Percentiles rank a stretch among this genome's conserved stretches.
phyloP scores from a whole-genome alignment of 2,888 invertebrate species.

The Euzophera pinguis region DNA sequence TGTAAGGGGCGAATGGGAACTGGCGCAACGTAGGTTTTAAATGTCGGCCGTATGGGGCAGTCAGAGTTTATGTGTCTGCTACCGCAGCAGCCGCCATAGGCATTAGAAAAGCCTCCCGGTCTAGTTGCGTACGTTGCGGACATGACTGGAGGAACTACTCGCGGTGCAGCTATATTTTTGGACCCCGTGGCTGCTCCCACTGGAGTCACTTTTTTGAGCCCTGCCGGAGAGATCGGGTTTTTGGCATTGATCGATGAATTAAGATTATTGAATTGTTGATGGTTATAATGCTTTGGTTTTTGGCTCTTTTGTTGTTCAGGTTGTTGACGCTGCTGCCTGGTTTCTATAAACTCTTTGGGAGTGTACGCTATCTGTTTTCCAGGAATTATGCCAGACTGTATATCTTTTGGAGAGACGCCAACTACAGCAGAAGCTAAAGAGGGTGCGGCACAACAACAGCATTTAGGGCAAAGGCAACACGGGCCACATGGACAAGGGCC shows the following conservation, averaged over 20 bases:
- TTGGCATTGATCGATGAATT: not conserved
- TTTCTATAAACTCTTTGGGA: not conserved
- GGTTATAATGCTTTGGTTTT: too few species aligned
- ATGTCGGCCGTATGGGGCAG: not conserved
- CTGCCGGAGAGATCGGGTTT: not conserved
- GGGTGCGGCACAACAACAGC: not conserved
- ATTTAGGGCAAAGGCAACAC: slow-evolving; percentile 20
- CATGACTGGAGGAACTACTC: not conserved
- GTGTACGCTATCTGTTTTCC: not conserved
- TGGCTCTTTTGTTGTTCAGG: not conserved
- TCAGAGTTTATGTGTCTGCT: slow-evolving; percentile 1
- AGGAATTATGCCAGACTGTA: not conserved
- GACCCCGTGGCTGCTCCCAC: slow-evolving; percentile 14
- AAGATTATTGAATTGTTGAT: not conserved
- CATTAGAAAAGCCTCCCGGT: not conserved
- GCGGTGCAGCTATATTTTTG: slow-evolving; percentile 1
- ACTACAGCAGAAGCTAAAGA: not conserved
- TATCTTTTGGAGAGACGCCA: not conserved
- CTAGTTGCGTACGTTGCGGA: not conserved
- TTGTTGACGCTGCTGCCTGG: not conserved
- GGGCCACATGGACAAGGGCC: slow-evolving; percentile 25
- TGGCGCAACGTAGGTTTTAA: not conserved
- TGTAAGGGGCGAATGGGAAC: not conserved
- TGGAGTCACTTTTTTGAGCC: slow-evolving; percentile 16
- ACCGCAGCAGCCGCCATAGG: not conserved